Conservation (phyloP, 2,888 invertebrate genomes). For the Orthonychiurus folsomi region DNA sequence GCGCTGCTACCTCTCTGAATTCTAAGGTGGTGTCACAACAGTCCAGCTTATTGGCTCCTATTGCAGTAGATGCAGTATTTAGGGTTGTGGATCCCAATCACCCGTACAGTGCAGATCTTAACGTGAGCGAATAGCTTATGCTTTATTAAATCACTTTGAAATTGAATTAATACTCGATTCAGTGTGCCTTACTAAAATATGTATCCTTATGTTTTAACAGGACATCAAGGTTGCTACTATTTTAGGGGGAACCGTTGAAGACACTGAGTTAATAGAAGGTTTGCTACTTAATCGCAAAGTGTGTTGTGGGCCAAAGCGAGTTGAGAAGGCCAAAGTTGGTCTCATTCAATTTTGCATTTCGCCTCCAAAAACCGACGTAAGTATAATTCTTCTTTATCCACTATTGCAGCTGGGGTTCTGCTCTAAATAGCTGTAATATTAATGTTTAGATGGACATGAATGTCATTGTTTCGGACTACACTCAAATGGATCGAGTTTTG, state of each 20-base stretch:
- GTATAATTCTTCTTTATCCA: no score
- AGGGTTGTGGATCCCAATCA: slow-evolving; percentile 63
- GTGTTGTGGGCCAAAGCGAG: slow-evolving; percentile 79
- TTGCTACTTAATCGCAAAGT: slow-evolving; percentile 85
- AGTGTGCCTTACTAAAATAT: background rate
- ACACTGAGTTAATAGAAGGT: slow-evolving; percentile 92
- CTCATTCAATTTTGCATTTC: slow-evolving; percentile 99
- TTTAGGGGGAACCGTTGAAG: slow-evolving; percentile 93
- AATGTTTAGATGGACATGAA: slow-evolving; percentile 77
- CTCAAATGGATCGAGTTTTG: slow-evolving; percentile 98
- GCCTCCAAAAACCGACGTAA: slow-evolving; percentile 95
- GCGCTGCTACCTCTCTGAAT: slow-evolving; percentile 94
- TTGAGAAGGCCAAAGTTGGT: slow-evolving; percentile 97
- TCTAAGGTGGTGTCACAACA: slow-evolving; percentile 99
- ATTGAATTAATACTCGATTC: background rate
- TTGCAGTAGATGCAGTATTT: slow-evolving; percentile 94
- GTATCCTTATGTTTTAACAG: slow-evolving; percentile 37
- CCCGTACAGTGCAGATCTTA: slow-evolving; percentile 6
- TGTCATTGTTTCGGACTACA: slow-evolving; percentile 92
- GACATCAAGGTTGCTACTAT: slow-evolving; percentile 97
- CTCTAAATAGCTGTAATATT: no score
- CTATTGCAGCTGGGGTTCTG: no score
- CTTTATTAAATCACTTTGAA: no score
- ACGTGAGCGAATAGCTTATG: slow-evolving; percentile 2
- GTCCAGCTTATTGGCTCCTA: slow-evolving; percentile 85